Percentiles rank a stretch among this genome's conserved stretches.
These are phyloP conservation scores for Epiblema foenella DNA, from an alignment of 2,888 invertebrate genomes.

Conservation along the genomic window DNA sequence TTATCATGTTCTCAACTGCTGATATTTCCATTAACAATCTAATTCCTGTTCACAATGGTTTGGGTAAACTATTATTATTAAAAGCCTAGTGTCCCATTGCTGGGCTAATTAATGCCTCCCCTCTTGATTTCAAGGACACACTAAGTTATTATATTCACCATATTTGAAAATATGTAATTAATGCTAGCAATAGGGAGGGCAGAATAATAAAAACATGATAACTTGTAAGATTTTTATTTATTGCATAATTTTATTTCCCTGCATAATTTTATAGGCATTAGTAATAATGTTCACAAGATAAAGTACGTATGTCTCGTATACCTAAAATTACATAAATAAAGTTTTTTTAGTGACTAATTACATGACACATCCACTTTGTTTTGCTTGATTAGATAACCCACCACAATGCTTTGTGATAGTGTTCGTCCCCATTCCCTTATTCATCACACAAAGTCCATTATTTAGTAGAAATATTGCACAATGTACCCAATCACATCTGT, in stretches of 20 bases:
- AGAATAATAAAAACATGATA: constrained; percentile 40
- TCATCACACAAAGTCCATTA: background rate
- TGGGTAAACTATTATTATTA: constrained; percentile 21
- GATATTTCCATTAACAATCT: constrained; percentile 21
- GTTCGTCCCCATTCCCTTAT: constrained; percentile 11
- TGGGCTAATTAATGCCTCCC: too few species aligned
- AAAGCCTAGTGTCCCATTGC: too few species aligned
- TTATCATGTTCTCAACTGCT: constrained; percentile 28
- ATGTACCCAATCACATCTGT: background rate
- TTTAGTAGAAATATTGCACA: background rate
- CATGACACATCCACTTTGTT: constrained; percentile 4
- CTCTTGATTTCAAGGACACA: constrained; percentile 7
- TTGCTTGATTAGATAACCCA: background rate
- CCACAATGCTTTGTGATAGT: constrained; percentile 1
- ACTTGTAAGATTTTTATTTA: constrained; percentile 28
- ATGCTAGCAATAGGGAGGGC: constrained; percentile 41
- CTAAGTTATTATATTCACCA: constrained; percentile 35
- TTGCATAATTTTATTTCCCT: constrained; percentile 22
- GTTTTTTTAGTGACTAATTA: background rate
- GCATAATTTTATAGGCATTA: background rate
- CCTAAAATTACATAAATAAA: background rate
- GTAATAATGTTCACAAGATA: background rate
- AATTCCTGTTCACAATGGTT: constrained; percentile 14
- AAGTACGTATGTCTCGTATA: background rate
- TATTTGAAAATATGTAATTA: constrained; percentile 34